Evolutionary conservation across 1,140 invertebrate genomes (phyloP), one percentile per base, ranked within the genome.

Genomic region (Liolophura sinensis): DNA sequence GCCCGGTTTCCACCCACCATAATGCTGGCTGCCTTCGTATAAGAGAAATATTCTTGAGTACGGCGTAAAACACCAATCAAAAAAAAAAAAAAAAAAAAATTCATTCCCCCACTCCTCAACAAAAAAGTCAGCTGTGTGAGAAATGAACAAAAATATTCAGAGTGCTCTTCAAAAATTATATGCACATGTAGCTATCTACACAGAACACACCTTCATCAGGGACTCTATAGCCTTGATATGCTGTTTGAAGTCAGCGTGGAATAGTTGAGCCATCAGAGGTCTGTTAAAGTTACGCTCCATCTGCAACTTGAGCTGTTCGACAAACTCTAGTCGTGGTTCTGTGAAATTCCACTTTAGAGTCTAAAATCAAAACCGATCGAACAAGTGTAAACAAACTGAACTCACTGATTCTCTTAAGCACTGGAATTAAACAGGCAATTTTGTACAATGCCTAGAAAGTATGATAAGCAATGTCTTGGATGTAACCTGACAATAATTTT

Each of bases 271-370:
- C 72, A 96, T 90, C 1, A 98, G 86, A 64, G 88, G 89, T 79
- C 92, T 93, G 81, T 95, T 96, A 27, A 98, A 89, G 73, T 85
- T 81, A 16, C 89, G 88, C 1, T 89, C 89, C 94, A 99, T 97
- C 78, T 97, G 93, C 72, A 94, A 92, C 73, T 92, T 92, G 16
- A 99, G 83, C 65, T 97, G 88, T 40, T 97, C 93, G 22, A 95
- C 91, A 85, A 97, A 98, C 78, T 99, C 97, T 78, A 93, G 91
- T 40, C 94, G 87, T 0, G 96, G 95, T 0, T 92, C 90, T 0
- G 92, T 92, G 76, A 99, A 99, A 78, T 97, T 97, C 97, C 97
- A 99, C 83, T 97, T 96, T 4, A 99, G 85, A 20, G 87, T 78
- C 87, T 88, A 74, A 24, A 82, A 74, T 50, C 50, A 63, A 4